A percentile compares a stretch with the other conserved stretches of the same genome.
Evolutionary conservation across 2,797 vertebrate species (phyloP).

Genomic region (Dallia pectoralis): DNA sequence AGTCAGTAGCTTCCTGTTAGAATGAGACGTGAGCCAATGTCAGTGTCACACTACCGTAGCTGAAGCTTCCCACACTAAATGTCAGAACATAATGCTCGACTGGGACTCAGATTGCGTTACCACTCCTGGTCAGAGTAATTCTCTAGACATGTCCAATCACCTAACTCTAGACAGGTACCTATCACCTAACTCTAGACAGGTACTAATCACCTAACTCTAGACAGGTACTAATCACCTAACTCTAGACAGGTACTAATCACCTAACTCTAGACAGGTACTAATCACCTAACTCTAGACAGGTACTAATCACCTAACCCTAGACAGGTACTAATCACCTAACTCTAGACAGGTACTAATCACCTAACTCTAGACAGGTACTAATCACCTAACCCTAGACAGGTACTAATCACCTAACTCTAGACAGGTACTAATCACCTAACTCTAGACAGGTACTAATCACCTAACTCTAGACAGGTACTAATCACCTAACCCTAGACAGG

Average conservation of each 20-base stretch:
- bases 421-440: too few relatives aligned
- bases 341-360: background rate
- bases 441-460: background rate
- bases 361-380: slow-evolving; percentile 42
- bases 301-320: slow-evolving; percentile 51
- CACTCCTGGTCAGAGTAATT: background rate
- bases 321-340: too few relatives aligned
- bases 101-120: background rate
- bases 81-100: background rate
- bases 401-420: slow-evolving; percentile 51
- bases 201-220: slow-evolving; percentile 11
- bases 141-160: slow-evolving; percentile 48
- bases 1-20: slow-evolving; percentile 19
- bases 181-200: slow-evolving; percentile 39
- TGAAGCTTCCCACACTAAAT: background rate
- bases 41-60: background rate
- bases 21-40: slow-evolving; percentile 12
- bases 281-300: background rate
- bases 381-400: background rate
- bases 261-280: slow-evolving; percentile 42
- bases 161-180: too few relatives aligned
- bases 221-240: slow-evolving; percentile 40
- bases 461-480: slow-evolving; percentile 42
- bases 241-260: background rate
- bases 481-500: background rate